phyloP scores from a whole-genome alignment of 2,797 vertebrate genomes.

The Potorous gilbertii region DNA sequence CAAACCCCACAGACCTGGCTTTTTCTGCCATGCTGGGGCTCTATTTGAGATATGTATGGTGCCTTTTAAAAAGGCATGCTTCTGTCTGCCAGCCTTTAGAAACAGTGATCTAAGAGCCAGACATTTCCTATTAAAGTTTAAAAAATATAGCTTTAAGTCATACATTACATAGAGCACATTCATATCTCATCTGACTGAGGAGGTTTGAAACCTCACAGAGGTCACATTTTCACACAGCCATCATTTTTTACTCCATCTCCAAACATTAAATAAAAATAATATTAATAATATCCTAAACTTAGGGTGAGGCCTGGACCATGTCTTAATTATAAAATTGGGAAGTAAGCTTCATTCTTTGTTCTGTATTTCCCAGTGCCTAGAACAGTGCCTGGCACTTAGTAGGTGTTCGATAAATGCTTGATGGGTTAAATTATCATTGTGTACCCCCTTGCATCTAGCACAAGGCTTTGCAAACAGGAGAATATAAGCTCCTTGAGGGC shows the following conservation, averaged over 20 bases:
- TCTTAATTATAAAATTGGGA: neutral
- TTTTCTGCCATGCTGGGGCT: conserved; percentile 65
- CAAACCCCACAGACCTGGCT: neutral
- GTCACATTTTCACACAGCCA: conserved; percentile 86
- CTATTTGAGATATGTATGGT: conserved; percentile 80
- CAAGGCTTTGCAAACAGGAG: neutral
- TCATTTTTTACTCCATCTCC: conserved; percentile 85
- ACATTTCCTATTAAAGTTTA: conserved; percentile 85
- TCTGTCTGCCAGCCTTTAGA: conserved; percentile 81
- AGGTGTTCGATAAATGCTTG: neutral
- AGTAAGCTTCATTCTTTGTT: neutral
- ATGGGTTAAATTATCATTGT: neutral
- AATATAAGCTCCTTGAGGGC: neutral
- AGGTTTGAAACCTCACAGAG: conserved; percentile 86
- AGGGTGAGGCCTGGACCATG: neutral
- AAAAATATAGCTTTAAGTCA: conserved; percentile 86
- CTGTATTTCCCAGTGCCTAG: neutral
- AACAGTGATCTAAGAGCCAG: conserved; percentile 82
- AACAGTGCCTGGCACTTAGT: neutral
- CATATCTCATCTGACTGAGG: conserved; percentile 86
- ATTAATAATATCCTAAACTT: conserved; percentile 24
- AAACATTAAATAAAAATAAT: conserved; percentile 89
- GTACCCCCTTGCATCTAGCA: neutral
- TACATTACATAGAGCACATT: conserved; percentile 83
- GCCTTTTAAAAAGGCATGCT: conserved; percentile 81